These are phyloP conservation scores for Aphidius gifuensis DNA, from an alignment of 1,140 invertebrate species.

Conservation along the genomic window DNA sequence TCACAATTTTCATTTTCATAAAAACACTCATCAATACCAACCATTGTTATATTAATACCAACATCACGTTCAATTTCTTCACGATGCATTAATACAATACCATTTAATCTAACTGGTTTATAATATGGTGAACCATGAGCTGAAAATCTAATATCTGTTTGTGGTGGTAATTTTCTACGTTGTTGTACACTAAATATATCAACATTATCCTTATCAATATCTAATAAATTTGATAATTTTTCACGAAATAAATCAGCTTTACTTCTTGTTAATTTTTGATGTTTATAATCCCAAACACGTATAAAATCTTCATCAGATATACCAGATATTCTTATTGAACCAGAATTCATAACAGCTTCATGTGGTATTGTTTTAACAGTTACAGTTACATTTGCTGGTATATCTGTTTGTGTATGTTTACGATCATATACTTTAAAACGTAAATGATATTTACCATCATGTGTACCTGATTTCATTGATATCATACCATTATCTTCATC, in stretches of 20 bases:
- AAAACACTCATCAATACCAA: slow-evolving; percentile 95
- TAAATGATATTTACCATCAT: slow-evolving; percentile 81
- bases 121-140: slow-evolving; percentile 95
- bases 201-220: slow-evolving; percentile 80
- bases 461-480: slow-evolving; percentile 87
- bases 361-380: slow-evolving; percentile 91
- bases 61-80: slow-evolving; percentile 91
- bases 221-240: slow-evolving; percentile 80
- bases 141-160: slow-evolving; percentile 90
- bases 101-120: slow-evolving; percentile 89
- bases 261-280: slow-evolving; percentile 77
- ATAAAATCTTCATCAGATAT: slow-evolving; percentile 96
- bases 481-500: slow-evolving; percentile 93
- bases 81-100: slow-evolving; percentile 88
- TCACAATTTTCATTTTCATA: slow-evolving; percentile 95
- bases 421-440: slow-evolving; percentile 91
- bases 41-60: slow-evolving; percentile 95
- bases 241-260: slow-evolving; percentile 86
- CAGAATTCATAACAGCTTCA: slow-evolving; percentile 92
- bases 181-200: slow-evolving; percentile 94
- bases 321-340: slow-evolving; percentile 89
- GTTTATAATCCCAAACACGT: slow-evolving; percentile 86
- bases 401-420: slow-evolving; percentile 88
- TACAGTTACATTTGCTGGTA: slow-evolving; percentile 89
- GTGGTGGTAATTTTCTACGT: slow-evolving; percentile 78